phyloP scores from a whole-genome alignment of 2,113 vertebrate species.

The Sorex araneus region DNA sequence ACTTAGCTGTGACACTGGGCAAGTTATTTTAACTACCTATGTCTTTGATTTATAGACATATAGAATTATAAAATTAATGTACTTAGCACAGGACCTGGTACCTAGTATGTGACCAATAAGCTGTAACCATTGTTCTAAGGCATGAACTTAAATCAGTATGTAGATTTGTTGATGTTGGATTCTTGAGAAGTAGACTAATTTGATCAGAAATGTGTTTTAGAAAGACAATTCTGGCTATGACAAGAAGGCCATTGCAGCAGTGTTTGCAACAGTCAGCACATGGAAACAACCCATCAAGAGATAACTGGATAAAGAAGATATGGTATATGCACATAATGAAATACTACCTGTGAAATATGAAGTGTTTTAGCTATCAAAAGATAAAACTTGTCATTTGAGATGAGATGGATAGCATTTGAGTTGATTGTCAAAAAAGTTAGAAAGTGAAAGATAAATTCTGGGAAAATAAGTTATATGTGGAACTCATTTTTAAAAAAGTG shows the following conservation, averaged over 20 bases:
- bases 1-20: not conserved
- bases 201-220: constrained; percentile 6
- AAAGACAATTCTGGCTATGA: too few species aligned
- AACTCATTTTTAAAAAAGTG: too few species aligned
- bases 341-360: not conserved
- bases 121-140: constrained; percentile 11
- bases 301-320: too few species aligned
- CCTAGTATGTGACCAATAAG: not conserved
- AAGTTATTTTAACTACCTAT: not conserved
- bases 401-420: too few species aligned
- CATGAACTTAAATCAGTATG: constrained; percentile 3
- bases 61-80: constrained; percentile 20
- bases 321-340: not conserved
- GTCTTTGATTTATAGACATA: not conserved
- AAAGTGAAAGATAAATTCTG: too few species aligned
- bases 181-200: not conserved
- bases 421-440: too few species aligned
- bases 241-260: too few species aligned
- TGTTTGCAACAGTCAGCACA: too few species aligned
- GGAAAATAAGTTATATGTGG: too few species aligned
- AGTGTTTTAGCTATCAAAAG: too few species aligned
- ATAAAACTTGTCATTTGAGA: too few species aligned
- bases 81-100: not conserved
- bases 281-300: too few species aligned
- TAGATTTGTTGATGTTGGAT: not conserved